Evolutionary conservation across 2,888 invertebrate species (phyloP), one percentile per base, ranked within the genome.

Genomic region (Tupiocoris notatus): DNA sequence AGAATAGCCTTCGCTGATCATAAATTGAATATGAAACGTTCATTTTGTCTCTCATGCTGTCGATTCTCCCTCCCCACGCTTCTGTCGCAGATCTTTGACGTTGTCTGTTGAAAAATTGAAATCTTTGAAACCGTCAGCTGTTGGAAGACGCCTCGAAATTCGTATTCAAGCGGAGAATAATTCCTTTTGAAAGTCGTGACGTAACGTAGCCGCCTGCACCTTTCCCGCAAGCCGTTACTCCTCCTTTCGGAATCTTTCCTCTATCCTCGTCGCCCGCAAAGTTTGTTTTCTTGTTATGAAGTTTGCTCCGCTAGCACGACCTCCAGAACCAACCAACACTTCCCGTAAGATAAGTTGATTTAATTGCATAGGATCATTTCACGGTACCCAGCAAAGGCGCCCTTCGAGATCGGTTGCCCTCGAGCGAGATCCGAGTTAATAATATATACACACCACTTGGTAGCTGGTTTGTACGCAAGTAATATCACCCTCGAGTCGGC

Each of bases 301-400:
- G 56, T 67, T 67, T 16, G 22, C 54, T 20, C 39, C 39, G 20
- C n/a, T 57, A 17, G 56, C 57, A 54, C 57, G 54, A 21, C 57
- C 18, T 20, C 21, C 56, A n/a, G 39, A 3, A 12, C 67, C 1
- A 25, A 12, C 22, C 2, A 22, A 56, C 12, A n/a, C 70, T 24
- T n/a, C 57, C 59, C 59, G 57, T 18, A 23, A 58, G 59, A 70
- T 70, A 59, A 70, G 70, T 59, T 70, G 70, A 70, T 70, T 70
- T 70, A 67, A 70, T 70, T 70, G 70, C 70, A 70, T 70, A 24
- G 59, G 70, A 70, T 70, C 70, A 24, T 70, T 70, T 70, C 67
- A 70, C 59, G 24, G 22, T 18, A 59, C 59, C 56, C 67, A 70
- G 39, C 39, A 12, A 39, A 3, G 39, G 39, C 39, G 39, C 39